phyloP scores from a whole-genome alignment of 1,140 invertebrate genomes.

The Magallana angulata region DNA sequence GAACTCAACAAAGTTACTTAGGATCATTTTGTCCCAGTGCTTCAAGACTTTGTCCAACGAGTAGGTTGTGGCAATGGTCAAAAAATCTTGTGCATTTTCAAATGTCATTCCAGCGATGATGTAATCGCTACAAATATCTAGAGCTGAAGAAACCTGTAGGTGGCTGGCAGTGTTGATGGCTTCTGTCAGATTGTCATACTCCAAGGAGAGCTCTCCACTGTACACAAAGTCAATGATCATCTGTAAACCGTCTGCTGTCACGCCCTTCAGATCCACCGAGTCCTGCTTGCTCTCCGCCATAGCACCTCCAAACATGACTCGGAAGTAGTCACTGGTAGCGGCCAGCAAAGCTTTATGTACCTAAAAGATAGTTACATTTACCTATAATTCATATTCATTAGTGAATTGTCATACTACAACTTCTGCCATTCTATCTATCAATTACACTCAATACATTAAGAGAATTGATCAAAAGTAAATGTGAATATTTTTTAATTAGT shows the following conservation, averaged over 20 bases:
- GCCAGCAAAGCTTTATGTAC: conserved; percentile 77
- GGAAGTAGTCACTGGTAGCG: conserved; percentile 77
- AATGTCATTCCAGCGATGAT: conserved; percentile 76
- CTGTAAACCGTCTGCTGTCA: conserved; percentile 88
- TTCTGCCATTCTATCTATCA: too few relatives aligned
- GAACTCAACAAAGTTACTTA: conserved; percentile 75
- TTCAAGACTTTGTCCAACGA: conserved; percentile 73
- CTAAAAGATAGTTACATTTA: conserved; percentile 57
- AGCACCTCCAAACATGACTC: conserved; percentile 77
- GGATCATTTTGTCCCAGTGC: conserved; percentile 75
- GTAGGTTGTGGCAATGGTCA: conserved; percentile 77
- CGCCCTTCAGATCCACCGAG: conserved; percentile 88
- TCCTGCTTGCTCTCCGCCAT: conserved; percentile 83
- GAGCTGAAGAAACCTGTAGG: conserved; percentile 73
- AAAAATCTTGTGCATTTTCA: conserved; percentile 75
- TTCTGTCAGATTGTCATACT: conserved; percentile 76
- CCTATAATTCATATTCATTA: too few relatives aligned
- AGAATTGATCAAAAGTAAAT: too few relatives aligned
- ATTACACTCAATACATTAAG: too few relatives aligned
- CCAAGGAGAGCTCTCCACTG: conserved; percentile 83
- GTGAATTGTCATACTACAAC: too few relatives aligned
- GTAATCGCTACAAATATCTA: conserved; percentile 77
- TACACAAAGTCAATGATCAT: conserved; percentile 94
- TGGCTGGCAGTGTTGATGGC: conserved; percentile 78
- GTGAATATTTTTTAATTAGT: too few relatives aligned